These are phyloP conservation scores for Nesoenas mayeri DNA, from an alignment of 2,113 vertebrate genomes.

Conservation along the genomic window DNA sequence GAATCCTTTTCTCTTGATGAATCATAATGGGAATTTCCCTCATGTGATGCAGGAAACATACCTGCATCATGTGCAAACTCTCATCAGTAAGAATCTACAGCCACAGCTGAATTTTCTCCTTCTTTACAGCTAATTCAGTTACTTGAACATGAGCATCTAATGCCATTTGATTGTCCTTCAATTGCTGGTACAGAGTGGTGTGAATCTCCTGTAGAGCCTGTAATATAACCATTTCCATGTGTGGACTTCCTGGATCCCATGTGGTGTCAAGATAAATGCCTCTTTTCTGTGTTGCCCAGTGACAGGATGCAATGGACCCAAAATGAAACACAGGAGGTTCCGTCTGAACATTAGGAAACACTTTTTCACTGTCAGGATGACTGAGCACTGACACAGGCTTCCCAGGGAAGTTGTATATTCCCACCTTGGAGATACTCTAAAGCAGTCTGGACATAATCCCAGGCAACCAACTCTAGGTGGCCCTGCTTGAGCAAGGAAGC, in stretches of 20 bases:
- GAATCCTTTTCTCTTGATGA: not conserved
- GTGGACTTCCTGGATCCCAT: not conserved
- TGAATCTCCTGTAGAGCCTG: not conserved
- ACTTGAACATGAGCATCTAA: not conserved
- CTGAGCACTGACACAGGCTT: no score
- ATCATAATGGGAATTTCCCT: not conserved
- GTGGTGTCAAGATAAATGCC: not conserved
- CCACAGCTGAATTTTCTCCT: not conserved
- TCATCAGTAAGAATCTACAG: not conserved
- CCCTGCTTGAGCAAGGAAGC: fast-evolving
- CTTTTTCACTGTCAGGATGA: no score
- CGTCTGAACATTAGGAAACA: no score
- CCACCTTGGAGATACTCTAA: no score
- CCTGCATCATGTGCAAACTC: not conserved
- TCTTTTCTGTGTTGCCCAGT: no score
- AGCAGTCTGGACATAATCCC: no score
- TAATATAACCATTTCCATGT: not conserved
- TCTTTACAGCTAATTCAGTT: not conserved
- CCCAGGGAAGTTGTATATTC: no score
- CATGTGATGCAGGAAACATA: not conserved
- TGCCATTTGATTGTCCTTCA: not conserved
- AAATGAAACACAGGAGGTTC: no score
- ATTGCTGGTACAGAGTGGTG: not conserved
- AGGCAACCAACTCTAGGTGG: not conserved
- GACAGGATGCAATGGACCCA: no score